These are phyloP conservation scores for Oreohelix idahoensis DNA, from an alignment of 1,140 invertebrate species.

Conservation along the genomic window DNA sequence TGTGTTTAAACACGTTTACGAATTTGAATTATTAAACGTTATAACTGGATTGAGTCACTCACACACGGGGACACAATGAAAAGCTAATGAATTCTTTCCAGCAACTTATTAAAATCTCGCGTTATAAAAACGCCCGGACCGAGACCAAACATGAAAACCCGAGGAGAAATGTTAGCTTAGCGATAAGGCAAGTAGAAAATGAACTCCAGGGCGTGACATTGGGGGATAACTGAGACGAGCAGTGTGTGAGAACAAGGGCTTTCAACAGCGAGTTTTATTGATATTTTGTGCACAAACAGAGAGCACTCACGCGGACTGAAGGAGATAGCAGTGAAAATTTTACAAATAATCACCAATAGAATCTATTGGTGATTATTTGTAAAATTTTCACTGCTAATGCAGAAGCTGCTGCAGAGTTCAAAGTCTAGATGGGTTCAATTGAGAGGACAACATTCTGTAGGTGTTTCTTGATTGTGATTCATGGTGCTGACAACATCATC, in stretches of 20 bases:
- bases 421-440: no score
- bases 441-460: no score
- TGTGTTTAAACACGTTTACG: not conserved
- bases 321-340: not conserved
- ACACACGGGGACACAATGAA: not conserved
- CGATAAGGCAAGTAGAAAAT: conserved; percentile 9
- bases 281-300: not conserved
- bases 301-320: not conserved
- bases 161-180: not conserved
- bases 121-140: not conserved
- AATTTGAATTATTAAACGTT: not conserved
- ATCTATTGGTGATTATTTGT: no score
- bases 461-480: no score
- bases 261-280: not conserved
- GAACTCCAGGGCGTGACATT: conserved; percentile 4
- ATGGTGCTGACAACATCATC: no score
- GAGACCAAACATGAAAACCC: conserved; percentile 5
- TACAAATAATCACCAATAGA: not conserved
- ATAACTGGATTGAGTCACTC: not conserved
- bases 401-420: no score
- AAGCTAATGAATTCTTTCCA: not conserved
- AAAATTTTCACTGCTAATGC: no score
- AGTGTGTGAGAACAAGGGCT: not conserved
- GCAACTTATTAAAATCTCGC: not conserved
- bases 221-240: conserved; percentile 1